phyloP scores from a whole-genome alignment of 2,113 vertebrate genomes.

The Lutjanus erythropterus region DNA sequence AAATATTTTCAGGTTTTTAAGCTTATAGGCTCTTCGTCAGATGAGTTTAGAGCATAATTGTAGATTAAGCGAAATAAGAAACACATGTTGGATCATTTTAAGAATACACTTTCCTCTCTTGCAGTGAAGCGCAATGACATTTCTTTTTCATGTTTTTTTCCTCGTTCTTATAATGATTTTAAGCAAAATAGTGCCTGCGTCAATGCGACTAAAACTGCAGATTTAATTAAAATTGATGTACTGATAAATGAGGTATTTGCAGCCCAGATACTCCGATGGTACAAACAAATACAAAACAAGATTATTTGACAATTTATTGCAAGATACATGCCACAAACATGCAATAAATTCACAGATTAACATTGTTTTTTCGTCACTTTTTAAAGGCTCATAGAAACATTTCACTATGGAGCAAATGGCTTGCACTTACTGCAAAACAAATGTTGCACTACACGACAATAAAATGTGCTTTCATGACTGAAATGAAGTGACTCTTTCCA shows the following conservation, averaged over 20 bases:
- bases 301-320: conserved; percentile 91
- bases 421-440: conserved; percentile 63
- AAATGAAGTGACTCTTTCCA: conserved; percentile 46
- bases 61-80: background rate
- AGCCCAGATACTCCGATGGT: background rate
- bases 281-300: conserved; percentile 33
- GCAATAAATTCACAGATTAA: conserved; percentile 86
- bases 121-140: background rate
- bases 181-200: background rate
- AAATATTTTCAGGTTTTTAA: background rate
- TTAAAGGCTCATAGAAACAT: conserved; percentile 72
- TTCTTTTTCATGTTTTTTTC: background rate
- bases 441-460: conserved; percentile 69
- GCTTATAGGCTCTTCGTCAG: background rate
- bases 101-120: background rate
- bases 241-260: background rate
- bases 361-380: conserved; percentile 71
- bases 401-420: conserved; percentile 66
- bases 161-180: background rate
- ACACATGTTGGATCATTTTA: background rate
- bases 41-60: background rate
- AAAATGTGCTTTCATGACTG: conserved; percentile 80
- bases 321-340: conserved; percentile 98
- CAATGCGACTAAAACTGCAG: background rate
- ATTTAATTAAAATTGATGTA: background rate